Evolutionary conservation across 2,113 vertebrate genomes (phyloP).

Genomic region (Genyomyrus donnyi): DNA sequence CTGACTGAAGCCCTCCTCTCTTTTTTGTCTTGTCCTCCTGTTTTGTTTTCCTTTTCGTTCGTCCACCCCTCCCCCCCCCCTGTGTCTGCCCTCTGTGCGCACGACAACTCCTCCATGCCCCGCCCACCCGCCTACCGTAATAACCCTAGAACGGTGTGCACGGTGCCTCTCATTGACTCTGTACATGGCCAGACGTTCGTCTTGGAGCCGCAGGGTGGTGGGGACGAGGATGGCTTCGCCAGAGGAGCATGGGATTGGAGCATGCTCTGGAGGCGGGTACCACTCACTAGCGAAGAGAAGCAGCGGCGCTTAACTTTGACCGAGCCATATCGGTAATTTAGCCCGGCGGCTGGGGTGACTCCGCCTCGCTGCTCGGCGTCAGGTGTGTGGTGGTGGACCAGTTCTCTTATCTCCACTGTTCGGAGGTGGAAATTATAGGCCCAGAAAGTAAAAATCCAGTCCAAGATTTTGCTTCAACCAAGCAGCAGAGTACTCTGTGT

Average conservation of each 20-base stretch:
- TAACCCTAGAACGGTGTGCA: conserved; percentile 82
- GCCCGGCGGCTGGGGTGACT: too few species aligned
- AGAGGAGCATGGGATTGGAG: conserved; percentile 99
- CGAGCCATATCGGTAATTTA: conserved; percentile 83
- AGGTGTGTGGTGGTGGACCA: neutral
- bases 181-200: conserved; percentile 82
- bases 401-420: neutral
- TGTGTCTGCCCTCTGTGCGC: conserved; percentile 34
- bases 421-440: neutral
- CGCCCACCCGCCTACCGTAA: conserved; percentile 19
- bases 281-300: conserved; percentile 83
- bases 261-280: conserved; percentile 98
- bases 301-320: conserved; percentile 81
- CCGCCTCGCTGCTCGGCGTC: neutral
- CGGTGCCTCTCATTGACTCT: conserved; percentile 96
- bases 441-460: too few species aligned
- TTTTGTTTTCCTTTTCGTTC: conserved; percentile 15
- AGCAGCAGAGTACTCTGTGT: too few species aligned
- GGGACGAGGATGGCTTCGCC: conserved; percentile 91
- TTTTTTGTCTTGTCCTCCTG: conserved; percentile 34
- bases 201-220: conserved; percentile 87
- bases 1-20: conserved; percentile 56
- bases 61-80: conserved; percentile 45
- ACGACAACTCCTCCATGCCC: conserved; percentile 14
- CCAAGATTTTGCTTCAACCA: too few species aligned